Percentiles rank a stretch among this genome's conserved stretches.
These are phyloP conservation scores for Sinohyriopsis cumingii DNA, from an alignment of 2,888 invertebrate genomes.

Conservation along the genomic window DNA sequence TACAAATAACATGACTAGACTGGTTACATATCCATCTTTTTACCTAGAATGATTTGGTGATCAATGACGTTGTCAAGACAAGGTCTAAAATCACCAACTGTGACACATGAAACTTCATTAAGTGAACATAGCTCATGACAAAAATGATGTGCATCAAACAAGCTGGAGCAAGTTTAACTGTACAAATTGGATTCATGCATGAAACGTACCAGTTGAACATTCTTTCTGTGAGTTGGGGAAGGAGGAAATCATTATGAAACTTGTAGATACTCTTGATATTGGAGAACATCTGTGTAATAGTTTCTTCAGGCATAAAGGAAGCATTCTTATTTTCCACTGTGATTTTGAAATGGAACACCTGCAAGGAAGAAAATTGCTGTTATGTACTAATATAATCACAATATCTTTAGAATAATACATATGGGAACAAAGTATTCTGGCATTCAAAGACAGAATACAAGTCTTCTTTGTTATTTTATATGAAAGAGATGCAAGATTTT, in stretches of 20 bases:
- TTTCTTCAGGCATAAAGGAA: constrained; percentile 75
- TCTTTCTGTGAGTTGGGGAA: constrained; percentile 78
- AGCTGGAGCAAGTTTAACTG: no score
- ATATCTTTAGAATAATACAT: neutral
- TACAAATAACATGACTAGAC: no score
- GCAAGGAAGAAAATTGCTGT: constrained; percentile 20
- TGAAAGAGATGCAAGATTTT: no score
- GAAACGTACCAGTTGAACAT: constrained; percentile 75
- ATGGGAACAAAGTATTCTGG: neutral
- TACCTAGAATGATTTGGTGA: no score
- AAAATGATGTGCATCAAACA: no score
- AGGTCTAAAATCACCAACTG: no score
- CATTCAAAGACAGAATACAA: no score
- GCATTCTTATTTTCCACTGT: constrained; percentile 77
- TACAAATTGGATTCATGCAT: neutral
- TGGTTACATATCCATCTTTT: no score
- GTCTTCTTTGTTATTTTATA: no score
- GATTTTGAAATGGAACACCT: constrained; percentile 77
- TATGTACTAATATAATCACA: neutral
- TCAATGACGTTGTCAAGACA: no score
- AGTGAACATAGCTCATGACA: no score
- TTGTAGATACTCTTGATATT: constrained; percentile 79
- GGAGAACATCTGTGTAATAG: constrained; percentile 78
- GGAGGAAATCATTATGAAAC: constrained; percentile 79
- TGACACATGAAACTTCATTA: no score